Conservation (phyloP, 2,113 vertebrate genomes). For the Equus przewalskii region DNA sequence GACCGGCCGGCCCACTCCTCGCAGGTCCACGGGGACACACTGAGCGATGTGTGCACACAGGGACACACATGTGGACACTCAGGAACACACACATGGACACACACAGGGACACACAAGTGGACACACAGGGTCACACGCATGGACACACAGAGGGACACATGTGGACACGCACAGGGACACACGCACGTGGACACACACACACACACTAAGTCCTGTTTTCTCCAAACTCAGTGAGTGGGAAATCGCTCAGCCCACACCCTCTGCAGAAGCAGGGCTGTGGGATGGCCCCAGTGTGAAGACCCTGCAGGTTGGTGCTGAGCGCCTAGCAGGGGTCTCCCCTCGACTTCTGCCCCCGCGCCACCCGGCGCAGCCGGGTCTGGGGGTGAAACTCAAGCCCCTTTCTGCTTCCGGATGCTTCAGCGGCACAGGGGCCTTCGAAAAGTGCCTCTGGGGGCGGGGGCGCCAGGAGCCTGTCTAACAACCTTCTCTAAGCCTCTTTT, state of each 20-base stretch:
- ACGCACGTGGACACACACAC: background rate
- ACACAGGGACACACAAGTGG: background rate
- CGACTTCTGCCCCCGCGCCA: background rate
- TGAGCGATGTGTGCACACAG: accelerated
- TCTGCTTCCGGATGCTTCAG: background rate
- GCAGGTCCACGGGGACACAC: background rate
- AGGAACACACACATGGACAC: background rate
- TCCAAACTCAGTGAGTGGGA: background rate
- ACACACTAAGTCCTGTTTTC: background rate
- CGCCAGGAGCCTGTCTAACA: background rate
- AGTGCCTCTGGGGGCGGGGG: slow-evolving; percentile 61
- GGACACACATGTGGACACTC: background rate
- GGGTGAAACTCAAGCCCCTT: slow-evolving; percentile 70
- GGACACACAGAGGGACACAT: no score
- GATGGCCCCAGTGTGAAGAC: background rate
- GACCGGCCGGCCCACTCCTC: background rate
- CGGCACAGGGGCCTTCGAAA: background rate
- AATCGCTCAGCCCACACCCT: background rate
- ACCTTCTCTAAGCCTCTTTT: slow-evolving; percentile 56
- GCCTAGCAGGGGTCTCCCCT: background rate
- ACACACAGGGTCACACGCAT: no score
- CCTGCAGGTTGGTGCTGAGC: accelerated
- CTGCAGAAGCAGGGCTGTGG: accelerated
- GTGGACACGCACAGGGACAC: background rate
- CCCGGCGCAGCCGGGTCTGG: background rate